Percentiles rank a stretch among this genome's conserved stretches.
phyloP scores from a whole-genome alignment of 2,797 vertebrate species.

The Synanceia verrucosa region DNA sequence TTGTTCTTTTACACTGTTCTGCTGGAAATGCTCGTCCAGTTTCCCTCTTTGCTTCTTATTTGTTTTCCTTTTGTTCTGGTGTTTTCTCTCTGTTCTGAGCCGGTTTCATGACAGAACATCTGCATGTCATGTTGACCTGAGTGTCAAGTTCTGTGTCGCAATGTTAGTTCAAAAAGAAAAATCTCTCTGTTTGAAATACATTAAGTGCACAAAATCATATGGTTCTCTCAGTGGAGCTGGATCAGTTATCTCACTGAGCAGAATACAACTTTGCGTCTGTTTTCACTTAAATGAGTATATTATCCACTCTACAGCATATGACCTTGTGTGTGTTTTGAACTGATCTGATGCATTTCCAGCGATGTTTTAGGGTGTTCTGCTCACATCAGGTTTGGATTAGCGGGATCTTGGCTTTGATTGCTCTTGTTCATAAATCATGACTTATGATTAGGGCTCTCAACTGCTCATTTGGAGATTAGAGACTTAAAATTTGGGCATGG shows the following conservation, averaged over 20 bases:
- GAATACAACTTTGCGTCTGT: conserved; percentile 32
- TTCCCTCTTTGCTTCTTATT: neutral
- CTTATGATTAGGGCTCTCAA: conserved; percentile 66
- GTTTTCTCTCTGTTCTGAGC: neutral
- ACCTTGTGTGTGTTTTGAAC: conserved; percentile 44
- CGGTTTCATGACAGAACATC: conserved; percentile 9
- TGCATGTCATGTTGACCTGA: conserved; percentile 10
- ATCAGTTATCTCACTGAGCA: conserved; percentile 10
- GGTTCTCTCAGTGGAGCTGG: neutral
- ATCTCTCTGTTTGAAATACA: neutral
- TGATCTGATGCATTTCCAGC: conserved; percentile 63
- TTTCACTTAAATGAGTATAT: conserved; percentile 27
- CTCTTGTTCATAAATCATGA: conserved; percentile 65
- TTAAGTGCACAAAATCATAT: neutral
- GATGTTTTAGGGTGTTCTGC: conserved; percentile 56
- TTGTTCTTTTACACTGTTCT: conserved; percentile 17
- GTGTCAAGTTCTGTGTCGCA: neutral
- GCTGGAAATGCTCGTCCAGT: neutral
- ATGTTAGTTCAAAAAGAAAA: conserved; percentile 2
- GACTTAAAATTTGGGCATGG: conserved; percentile 27
- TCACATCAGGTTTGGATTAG: conserved; percentile 76
- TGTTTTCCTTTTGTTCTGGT: conserved; percentile 3
- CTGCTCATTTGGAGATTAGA: conserved; percentile 58
- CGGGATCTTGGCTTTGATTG: conserved; percentile 60
- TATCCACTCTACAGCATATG: conserved; percentile 25